These are phyloP conservation scores for Rhagonycha lutea DNA, from an alignment of 2,888 invertebrate genomes.

Conservation along the genomic window DNA sequence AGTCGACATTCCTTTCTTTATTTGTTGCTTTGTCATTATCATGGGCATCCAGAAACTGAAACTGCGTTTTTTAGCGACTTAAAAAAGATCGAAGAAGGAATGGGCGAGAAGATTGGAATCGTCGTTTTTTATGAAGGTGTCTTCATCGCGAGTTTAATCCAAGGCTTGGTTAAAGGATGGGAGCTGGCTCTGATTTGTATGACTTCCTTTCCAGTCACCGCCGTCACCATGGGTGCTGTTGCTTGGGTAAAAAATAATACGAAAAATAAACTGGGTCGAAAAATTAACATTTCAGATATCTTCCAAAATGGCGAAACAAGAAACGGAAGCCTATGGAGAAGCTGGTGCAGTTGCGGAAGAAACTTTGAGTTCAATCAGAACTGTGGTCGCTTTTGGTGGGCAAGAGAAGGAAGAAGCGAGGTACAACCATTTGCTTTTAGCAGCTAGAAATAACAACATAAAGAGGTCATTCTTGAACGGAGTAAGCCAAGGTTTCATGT, in stretches of 20 bases:
- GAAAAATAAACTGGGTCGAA: background rate
- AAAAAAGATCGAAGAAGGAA: conserved; percentile 77
- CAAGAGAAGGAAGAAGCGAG: conserved; percentile 73
- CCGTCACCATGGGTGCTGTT: conserved; percentile 66
- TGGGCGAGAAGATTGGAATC: conserved; percentile 80
- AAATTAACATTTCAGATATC: conserved; percentile 58
- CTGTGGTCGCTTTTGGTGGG: conserved; percentile 80
- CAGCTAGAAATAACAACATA: conserved; percentile 66
- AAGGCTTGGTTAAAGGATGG: conserved; percentile 80
- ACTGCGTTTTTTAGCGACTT: conserved; percentile 61
- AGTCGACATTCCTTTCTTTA: conserved; percentile 48
- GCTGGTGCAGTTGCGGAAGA: conserved; percentile 80
- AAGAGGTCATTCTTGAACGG: conserved; percentile 70
- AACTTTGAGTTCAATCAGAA: conserved; percentile 73
- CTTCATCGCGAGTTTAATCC: conserved; percentile 66
- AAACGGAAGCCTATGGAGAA: conserved; percentile 73
- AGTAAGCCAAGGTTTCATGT: conserved; percentile 72
- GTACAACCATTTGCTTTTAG: conserved; percentile 60
- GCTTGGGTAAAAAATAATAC: conserved; percentile 41
- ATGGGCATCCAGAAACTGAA: background rate
- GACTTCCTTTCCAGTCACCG: conserved; percentile 70
- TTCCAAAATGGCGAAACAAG: conserved; percentile 68
- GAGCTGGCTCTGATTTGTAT: conserved; percentile 77
- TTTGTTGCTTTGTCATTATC: background rate
- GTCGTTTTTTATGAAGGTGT: conserved; percentile 72